Evolutionary conservation across 2,113 vertebrate genomes (phyloP).

Genomic region (Leucosticte australis): DNA sequence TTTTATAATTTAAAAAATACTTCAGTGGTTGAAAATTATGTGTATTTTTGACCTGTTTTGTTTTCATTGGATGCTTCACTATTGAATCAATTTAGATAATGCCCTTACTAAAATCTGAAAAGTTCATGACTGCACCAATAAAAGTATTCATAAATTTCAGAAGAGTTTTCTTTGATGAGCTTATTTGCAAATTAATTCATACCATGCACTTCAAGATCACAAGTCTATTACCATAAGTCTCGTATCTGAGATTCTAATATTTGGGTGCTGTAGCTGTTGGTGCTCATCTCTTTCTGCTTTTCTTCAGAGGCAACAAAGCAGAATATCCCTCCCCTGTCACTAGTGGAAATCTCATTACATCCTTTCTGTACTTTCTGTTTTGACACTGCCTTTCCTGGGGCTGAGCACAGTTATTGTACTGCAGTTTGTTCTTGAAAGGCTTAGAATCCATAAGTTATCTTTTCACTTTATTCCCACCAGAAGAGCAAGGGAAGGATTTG

Average conservation of each 20-base stretch:
- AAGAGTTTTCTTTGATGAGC: neutral
- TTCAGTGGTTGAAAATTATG: neutral
- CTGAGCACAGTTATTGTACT: neutral
- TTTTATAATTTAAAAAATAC: neutral
- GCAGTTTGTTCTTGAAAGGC: constrained; percentile 27
- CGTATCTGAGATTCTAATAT: neutral
- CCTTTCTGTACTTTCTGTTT: neutral
- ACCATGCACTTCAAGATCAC: neutral
- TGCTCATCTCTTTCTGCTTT: neutral
- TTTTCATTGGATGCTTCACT: neutral
- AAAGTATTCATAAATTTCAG: neutral
- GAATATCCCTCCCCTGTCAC: neutral
- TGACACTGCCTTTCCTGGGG: neutral
- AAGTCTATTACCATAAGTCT: neutral
- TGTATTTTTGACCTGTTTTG: neutral
- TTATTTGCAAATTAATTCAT: constrained; percentile 3
- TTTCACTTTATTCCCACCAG: constrained; percentile 43
- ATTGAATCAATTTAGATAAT: neutral
- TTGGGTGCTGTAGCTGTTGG: neutral
- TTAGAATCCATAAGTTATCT: constrained; percentile 31
- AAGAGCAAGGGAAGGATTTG: constrained; percentile 38
- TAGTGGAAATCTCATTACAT: neutral
- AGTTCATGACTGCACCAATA: neutral
- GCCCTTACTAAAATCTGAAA: neutral
- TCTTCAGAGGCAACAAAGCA: neutral